Base-by-base conservation (phyloP, 2,888 invertebrate genomes). In the Allygus modestus region DNA sequence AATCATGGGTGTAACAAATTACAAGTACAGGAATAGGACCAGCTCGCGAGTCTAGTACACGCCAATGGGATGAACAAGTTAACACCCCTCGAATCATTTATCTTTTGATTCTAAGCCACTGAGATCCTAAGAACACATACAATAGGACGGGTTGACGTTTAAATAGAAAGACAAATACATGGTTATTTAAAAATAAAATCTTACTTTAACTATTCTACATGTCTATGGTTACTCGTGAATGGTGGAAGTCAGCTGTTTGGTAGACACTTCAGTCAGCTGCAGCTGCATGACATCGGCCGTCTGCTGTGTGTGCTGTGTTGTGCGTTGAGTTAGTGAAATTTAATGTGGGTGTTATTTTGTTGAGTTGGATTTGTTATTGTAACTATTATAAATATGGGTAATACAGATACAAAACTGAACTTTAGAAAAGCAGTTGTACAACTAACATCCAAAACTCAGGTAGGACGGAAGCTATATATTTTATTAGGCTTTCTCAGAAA, bases 351-450 rank as follows among this genome's bases (percentile, higher is more conserved):
- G 31, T 33, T 69, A n/a, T 17, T 33, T 41, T 41, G 20, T 37
- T 41, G 43, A 41, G 37, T 73, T 73, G 23, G n/a, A 73, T 23
- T 31, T 28, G 28, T 28, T 65, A 41, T 73, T 43, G 11, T n/a
- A n/a, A n/a, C n/a, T n/a, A n/a, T n/a, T 12, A 28, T 69, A n/a
- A 85, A 69, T 58, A 99, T 99, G 99, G 99, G 99, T 88, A 99
- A 99, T 93, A 95, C 98, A 85, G 99, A 99, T 91, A 98, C 99
- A 85, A 99, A 99, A 92, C 92, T 99, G 87, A 98, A 98, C 92
- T 99, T 99, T 92, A 94, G 99, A 86, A 99, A 99, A 92, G 99
- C 99, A 88, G 98, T 99, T 79, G 96, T 99, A 79, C 99, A 99
- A 90, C 92, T 99, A 83, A 99, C 99, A 83, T 97, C 98, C 0